Evolutionary conservation across 2,888 invertebrate species (phyloP), one percentile per base, ranked within the genome.

Genomic region (Sisyra nigra): DNA sequence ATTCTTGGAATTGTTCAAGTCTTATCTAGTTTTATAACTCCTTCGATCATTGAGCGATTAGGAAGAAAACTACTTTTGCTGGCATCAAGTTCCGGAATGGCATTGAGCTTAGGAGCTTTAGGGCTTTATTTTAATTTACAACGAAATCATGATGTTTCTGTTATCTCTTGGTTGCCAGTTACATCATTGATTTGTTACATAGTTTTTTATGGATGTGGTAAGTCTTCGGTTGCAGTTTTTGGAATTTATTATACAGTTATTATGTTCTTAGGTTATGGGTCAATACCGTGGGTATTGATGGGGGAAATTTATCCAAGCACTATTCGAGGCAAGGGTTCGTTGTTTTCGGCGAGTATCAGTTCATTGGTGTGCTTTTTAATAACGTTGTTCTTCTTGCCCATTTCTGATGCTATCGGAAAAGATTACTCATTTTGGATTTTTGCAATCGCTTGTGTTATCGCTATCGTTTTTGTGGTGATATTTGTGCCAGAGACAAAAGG

Each of bases 401-500:
- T 86, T 1, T 68, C 71, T 0, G 48, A 46, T 0, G 60, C 66
- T 0, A 62, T 81, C n/a, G 83, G 84, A 4, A 68, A 70, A 50
- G 72, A 74, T 50, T 68, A 67, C 1, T 75, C 78, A 0, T 87
- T 84, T 64, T 79, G 81, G 71, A 62, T 82, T 39, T 87, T 84
- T 57, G 75, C 75, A 2, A 61, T 58, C 1, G 75, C 69, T 54
- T 79, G 78, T 49, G 52, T 69, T 1, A 11, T 70, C 1, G 67
- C 77, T 0, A 78, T 80, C 57, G 66, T 82, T 55, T 92, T 89
- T 62, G 75, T 80, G 0, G 59, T 77, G 40, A 71, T 80, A 50
- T 57, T 79, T 42, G 72, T 93, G 11, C 87, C 91, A 3, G 92
- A 92, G 66, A 92, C 92, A 0, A 89, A 86, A 62, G 91, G 89